Conservation (phyloP, 2,888 invertebrate species). For the Mantis religiosa region DNA sequence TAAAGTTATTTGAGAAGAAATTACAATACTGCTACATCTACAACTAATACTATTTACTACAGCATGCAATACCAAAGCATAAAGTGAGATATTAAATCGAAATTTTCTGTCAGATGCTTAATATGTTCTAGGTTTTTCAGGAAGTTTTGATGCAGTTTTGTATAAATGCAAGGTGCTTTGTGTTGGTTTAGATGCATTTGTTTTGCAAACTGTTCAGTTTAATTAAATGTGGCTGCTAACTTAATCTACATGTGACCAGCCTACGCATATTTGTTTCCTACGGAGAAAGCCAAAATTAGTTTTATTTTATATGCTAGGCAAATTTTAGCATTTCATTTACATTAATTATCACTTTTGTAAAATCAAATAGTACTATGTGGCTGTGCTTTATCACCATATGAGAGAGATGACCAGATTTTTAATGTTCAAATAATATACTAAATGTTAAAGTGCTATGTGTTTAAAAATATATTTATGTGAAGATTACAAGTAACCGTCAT, state of each 20-base stretch:
- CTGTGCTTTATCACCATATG: too few relatives aligned
- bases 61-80: not conserved
- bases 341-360: too few relatives aligned
- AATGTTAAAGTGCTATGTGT: too few relatives aligned
- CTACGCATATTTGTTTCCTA: not conserved
- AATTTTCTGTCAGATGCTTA: not conserved
- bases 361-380: too few relatives aligned
- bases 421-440: too few relatives aligned
- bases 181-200: not conserved
- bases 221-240: not conserved
- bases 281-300: not conserved
- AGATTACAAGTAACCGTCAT: too few relatives aligned
- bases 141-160: not conserved
- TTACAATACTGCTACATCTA: not conserved
- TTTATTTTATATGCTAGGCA: not conserved
- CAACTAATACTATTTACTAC: not conserved
- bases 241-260: too few relatives aligned
- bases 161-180: not conserved
- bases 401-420: too few relatives aligned
- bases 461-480: too few relatives aligned
- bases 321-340: too few relatives aligned
- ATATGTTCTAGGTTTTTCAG: not conserved
- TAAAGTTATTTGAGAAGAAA: not conserved
- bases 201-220: not conserved
- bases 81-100: not conserved